A percentile compares a stretch with the other conserved stretches of the same genome.
These are phyloP conservation scores for Branchinecta sandiegonensis DNA, from an alignment of 2,888 invertebrate genomes.

Conservation along the genomic window DNA sequence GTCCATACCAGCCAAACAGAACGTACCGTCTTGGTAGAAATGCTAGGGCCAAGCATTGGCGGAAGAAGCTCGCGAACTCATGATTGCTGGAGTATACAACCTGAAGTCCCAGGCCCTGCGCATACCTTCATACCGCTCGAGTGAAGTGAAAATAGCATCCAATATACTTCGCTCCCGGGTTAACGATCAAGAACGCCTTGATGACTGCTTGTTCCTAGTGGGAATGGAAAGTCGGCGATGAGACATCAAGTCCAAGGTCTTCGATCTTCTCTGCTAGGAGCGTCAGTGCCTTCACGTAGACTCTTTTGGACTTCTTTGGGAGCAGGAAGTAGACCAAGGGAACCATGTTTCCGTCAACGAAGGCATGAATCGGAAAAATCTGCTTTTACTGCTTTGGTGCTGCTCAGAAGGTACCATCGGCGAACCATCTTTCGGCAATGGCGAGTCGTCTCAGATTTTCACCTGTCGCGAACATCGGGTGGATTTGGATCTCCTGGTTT, in stretches of 20 bases:
- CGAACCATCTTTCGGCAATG: too few species aligned
- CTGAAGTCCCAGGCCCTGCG: too few species aligned
- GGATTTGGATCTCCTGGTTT: too few species aligned
- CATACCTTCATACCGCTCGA: too few species aligned
- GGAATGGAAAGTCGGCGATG: conserved; percentile 8
- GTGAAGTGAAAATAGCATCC: too few species aligned
- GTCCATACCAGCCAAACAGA: too few species aligned
- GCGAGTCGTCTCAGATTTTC: too few species aligned
- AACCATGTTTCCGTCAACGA: conserved; percentile 11
- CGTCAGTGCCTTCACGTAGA: conserved; percentile 4
- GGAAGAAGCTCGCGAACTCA: neutral
- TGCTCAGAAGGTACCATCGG: too few species aligned
- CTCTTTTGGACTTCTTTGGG: conserved; percentile 11
- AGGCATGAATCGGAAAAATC: conserved; percentile 2
- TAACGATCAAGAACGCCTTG: neutral
- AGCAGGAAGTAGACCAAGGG: too few species aligned
- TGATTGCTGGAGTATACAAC: conserved; percentile 6
- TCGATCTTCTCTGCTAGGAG: too few species aligned
- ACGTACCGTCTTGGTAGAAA: too few species aligned
- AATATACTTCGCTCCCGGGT: conserved; percentile 4
- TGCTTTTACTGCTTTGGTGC: conserved; percentile 8
- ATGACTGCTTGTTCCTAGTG: neutral
- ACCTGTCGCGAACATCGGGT: too few species aligned
- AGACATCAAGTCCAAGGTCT: conserved; percentile 8
- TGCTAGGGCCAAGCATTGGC: conserved; percentile 1